Conservation (phyloP, 2,797 vertebrate genomes). For the Urosaurus nigricauda region DNA sequence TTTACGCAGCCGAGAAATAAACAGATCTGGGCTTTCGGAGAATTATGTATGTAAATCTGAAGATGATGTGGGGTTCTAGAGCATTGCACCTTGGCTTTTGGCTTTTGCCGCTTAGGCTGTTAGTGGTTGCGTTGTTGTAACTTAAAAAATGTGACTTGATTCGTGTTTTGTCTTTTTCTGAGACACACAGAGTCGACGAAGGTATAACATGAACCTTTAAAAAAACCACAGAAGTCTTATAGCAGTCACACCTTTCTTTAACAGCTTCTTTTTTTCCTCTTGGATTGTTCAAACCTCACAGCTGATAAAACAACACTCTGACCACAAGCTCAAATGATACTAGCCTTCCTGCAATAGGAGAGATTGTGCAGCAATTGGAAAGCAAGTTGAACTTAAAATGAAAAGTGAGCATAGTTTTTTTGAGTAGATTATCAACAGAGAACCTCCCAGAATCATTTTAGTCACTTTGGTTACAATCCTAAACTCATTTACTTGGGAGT, state of each 20-base stretch:
- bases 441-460: conserved; percentile 32
- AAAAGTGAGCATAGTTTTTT: neutral
- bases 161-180: neutral
- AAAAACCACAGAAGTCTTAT: neutral
- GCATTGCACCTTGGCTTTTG: conserved; percentile 11
- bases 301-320: neutral
- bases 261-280: neutral
- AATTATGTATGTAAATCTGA: conserved; percentile 40
- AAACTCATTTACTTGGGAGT: neutral
- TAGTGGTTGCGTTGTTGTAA: neutral
- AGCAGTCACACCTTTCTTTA: neutral
- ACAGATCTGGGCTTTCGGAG: conserved; percentile 29
- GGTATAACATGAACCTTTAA: neutral
- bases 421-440: conserved; percentile 45
- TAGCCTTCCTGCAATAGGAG: neutral
- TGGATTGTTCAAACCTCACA: neutral
- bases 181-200: neutral
- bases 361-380: neutral
- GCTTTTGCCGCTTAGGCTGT: neutral
- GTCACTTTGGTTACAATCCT: neutral
- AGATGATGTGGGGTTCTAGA: conserved; percentile 7
- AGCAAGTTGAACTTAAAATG: neutral
- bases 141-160: neutral
- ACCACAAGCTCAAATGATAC: neutral
- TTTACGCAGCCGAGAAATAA: conserved; percentile 24